A percentile compares a stretch with the other conserved stretches of the same genome.
Evolutionary conservation across 2,888 invertebrate genomes (phyloP).

Genomic region (Penaeus monodon): DNA sequence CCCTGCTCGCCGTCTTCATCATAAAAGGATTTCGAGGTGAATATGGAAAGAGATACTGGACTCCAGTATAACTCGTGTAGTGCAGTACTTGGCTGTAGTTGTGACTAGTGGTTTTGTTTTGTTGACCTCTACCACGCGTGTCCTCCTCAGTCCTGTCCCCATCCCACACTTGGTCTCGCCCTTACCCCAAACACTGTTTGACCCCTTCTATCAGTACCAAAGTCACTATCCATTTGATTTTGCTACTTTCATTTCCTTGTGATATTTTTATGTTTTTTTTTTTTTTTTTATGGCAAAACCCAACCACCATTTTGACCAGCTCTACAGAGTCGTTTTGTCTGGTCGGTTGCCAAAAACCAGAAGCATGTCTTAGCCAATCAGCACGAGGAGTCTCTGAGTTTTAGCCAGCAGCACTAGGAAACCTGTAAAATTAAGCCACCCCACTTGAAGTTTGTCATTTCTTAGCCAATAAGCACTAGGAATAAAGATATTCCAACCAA

Average conservation of each 20-base stretch:
- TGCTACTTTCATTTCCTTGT: slow-evolving; percentile 49
- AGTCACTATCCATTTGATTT: slow-evolving; percentile 50
- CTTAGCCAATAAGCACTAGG: slow-evolving; percentile 64
- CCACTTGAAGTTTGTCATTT: slow-evolving; percentile 47
- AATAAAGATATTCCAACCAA: slow-evolving; percentile 56
- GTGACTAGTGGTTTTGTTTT: slow-evolving; percentile 60
- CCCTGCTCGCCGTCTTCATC: slow-evolving; percentile 64
- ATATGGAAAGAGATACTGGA: slow-evolving; percentile 62
- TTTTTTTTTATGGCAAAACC: slow-evolving; percentile 57
- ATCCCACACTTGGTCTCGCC: slow-evolving; percentile 40
- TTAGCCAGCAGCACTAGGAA: slow-evolving; percentile 58
- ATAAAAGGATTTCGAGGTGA: slow-evolving; percentile 65
- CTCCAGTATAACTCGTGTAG: slow-evolving; percentile 59
- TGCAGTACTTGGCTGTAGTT: slow-evolving; percentile 65
- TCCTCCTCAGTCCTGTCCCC: slow-evolving; percentile 35
- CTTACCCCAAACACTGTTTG: slow-evolving; percentile 43
- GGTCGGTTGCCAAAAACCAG: slow-evolving; percentile 50
- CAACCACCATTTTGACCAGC: slow-evolving; percentile 59
- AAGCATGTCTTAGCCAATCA: slow-evolving; percentile 57
- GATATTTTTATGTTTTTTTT: slow-evolving; percentile 30
- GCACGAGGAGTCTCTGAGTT: slow-evolving; percentile 53
- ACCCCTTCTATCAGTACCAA: slow-evolving; percentile 41
- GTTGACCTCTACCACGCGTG: slow-evolving; percentile 53
- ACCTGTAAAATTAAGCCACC: slow-evolving; percentile 40
- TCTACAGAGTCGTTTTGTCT: slow-evolving; percentile 41